Evolutionary conservation across 2,888 invertebrate genomes (phyloP).

Genomic region (Callinectes sapidus): DNA sequence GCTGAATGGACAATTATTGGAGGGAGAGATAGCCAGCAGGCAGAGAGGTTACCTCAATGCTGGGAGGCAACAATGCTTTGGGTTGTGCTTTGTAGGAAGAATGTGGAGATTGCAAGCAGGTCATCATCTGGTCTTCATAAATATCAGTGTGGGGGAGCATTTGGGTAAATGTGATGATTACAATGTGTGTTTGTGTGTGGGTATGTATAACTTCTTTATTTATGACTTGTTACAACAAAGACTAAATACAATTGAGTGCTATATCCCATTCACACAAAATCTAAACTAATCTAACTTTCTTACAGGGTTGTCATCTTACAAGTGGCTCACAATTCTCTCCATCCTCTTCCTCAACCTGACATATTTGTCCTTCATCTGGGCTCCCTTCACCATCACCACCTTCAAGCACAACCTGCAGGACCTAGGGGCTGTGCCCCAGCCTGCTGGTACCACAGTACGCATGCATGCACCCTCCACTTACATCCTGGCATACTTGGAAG

Average conservation of each 20-base stretch:
- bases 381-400: conserved; percentile 42
- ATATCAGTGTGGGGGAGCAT: too few species aligned
- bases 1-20: too few species aligned
- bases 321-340: background rate
- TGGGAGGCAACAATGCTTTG: too few species aligned
- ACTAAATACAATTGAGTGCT: background rate
- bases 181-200: background rate
- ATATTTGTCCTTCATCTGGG: conserved; percentile 36
- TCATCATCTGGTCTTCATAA: too few species aligned
- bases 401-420: conserved; percentile 38
- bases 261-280: background rate
- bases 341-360: conserved; percentile 30
- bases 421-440: background rate
- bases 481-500: background rate
- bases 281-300: background rate
- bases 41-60: too few species aligned
- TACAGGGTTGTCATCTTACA: background rate
- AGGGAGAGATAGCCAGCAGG: too few species aligned
- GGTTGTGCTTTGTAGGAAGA: too few species aligned
- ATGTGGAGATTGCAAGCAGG: too few species aligned
- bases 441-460: background rate
- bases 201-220: background rate
- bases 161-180: too few species aligned
- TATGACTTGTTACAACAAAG: background rate
- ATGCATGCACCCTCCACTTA: background rate